phyloP scores from a whole-genome alignment of 2,888 invertebrate species.

The Phortica okadai region DNA sequence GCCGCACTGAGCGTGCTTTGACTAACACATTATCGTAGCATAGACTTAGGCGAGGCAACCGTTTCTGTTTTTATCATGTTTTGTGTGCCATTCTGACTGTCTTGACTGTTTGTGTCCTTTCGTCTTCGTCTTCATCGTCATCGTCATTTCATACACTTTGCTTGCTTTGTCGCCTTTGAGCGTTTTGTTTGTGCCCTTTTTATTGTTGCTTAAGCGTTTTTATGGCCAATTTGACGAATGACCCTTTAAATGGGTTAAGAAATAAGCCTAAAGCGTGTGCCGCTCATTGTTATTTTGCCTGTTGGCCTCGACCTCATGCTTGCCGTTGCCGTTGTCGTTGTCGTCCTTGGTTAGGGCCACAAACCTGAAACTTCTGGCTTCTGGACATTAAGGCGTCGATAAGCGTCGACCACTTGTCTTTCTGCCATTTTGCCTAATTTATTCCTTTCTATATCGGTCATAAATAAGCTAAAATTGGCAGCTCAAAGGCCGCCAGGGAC shows the following conservation, averaged over 20 bases:
- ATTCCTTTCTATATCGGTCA: constrained; percentile 64
- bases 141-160: constrained; percentile 45
- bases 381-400: constrained; percentile 45
- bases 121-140: not conserved
- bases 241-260: constrained; percentile 65
- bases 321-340: not conserved
- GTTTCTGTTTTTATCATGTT: constrained; percentile 20
- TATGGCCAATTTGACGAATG: constrained; percentile 68
- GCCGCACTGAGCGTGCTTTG: not conserved
- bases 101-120: not conserved
- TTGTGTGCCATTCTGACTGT: constrained; percentile 13
- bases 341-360: not conserved
- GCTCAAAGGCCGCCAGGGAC: constrained; percentile 34
- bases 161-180: constrained; percentile 39
- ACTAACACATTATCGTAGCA: not conserved
- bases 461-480: constrained; percentile 68
- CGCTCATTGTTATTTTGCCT: constrained; percentile 34
- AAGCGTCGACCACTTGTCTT: constrained; percentile 47
- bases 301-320: not conserved
- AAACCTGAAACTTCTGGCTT: constrained; percentile 14
- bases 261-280: constrained; percentile 49
- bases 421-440: constrained; percentile 61
- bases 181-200: constrained; percentile 44
- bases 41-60: not conserved
- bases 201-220: constrained; percentile 64